Evolutionary conservation across 2,113 vertebrate genomes (phyloP).

Genomic region (Cyanistes caeruleus): DNA sequence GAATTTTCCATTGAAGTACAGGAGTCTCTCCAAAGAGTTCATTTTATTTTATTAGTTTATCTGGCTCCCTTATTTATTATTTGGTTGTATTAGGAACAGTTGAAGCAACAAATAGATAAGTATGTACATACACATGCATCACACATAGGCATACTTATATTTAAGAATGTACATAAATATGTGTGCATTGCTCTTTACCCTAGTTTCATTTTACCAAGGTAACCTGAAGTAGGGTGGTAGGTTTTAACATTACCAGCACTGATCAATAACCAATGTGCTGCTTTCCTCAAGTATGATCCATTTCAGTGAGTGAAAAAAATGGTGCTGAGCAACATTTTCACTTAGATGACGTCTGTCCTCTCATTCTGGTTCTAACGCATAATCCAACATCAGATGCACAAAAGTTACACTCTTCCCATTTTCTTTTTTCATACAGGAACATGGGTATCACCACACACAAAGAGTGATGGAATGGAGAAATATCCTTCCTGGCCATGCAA

Average conservation of each 20-base stretch:
- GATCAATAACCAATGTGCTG: neutral
- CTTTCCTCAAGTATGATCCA: neutral
- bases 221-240: neutral
- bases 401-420: neutral
- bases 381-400: neutral
- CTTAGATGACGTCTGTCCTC: neutral
- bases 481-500: neutral
- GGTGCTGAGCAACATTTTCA: neutral
- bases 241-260: neutral
- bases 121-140: neutral
- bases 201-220: neutral
- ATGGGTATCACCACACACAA: neutral
- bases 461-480: neutral
- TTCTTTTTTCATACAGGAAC: neutral
- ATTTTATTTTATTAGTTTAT: neutral
- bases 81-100: neutral
- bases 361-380: neutral
- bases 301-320: neutral
- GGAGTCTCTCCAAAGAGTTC: neutral
- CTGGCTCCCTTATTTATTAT: neutral
- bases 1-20: neutral
- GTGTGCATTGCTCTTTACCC: neutral
- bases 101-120: neutral
- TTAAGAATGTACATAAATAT: neutral
- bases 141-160: neutral